Evolutionary conservation across 2,888 invertebrate genomes (phyloP), one percentile per base, ranked within the genome.

Genomic region (Kryphioiulus occultus): DNA sequence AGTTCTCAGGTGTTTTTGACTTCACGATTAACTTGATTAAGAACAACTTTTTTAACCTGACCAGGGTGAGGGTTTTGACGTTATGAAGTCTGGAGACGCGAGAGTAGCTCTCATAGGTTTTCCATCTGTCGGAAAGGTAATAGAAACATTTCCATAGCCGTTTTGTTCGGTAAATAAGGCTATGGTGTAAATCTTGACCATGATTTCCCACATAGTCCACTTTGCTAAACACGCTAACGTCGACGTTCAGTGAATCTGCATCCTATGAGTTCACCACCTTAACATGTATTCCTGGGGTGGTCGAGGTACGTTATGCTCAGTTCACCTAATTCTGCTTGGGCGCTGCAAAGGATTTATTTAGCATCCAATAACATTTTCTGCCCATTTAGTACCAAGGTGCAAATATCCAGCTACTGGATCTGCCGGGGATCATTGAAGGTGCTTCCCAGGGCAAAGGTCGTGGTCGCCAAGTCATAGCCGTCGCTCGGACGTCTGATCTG

Each of bases 351-450:
- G 35, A 35, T 4, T 35, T 35, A 35, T 26, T 83, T 30, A 22
- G 15, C 83, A 26, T 12, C 17, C 9, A 12, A 83, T 83, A 87
- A 89, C 35, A 83, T 26, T 1, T 17, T 86, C 42, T 32, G 90
- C 91, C 87, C 90, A 93, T 83, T 83, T 5, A 83, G 92, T 98
- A 99, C 92, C 96, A 98, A 91, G 99, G 99, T 84, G 99, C 99
- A 59, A 98, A 98, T 91, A 99, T 99, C 92, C 99, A 99, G 92
- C 93, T 99, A 89, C 94, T 99, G 0, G 99, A 99, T 94, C 94
- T 99, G 92, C 99, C 99, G 88, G 99, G 99, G 91, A 99, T 99
- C 92, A 99, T 99, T 92, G 99, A 99, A 94, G 99, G 99, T 88
- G 99, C 99, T 89, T 96, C 99, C 1, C 99, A 97, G 92, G 94